These are phyloP conservation scores for Passer domesticus DNA, from an alignment of 2,113 vertebrate genomes.

Conservation along the genomic window DNA sequence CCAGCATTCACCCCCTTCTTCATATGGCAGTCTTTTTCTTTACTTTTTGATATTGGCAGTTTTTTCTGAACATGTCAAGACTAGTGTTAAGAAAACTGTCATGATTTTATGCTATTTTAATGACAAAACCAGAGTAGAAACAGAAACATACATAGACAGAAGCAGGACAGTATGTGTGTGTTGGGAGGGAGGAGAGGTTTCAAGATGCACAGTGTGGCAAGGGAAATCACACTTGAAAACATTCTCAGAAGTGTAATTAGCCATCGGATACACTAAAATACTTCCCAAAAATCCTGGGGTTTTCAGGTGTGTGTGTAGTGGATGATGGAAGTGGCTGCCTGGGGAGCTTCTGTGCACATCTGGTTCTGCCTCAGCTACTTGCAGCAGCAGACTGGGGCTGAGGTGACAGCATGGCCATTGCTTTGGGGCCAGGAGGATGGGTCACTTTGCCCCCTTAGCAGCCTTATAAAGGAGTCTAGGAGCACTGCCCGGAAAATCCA, in stretches of 20 bases:
- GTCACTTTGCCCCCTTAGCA: background rate
- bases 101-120: background rate
- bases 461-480: background rate
- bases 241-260: background rate
- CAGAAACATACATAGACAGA: background rate
- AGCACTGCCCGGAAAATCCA: background rate
- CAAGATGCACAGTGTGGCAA: background rate
- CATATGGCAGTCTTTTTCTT: background rate
- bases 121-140: background rate
- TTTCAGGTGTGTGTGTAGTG: background rate
- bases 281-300: background rate
- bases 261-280: background rate
- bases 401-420: fast-evolving
- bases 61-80: constrained; percentile 19
- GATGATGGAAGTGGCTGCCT: background rate
- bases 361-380: background rate
- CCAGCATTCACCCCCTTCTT: background rate
- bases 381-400: background rate
- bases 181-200: background rate
- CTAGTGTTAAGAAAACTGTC: background rate
- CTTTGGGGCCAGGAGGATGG: background rate
- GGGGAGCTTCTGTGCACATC: background rate
- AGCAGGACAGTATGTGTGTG: background rate
- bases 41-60: background rate
- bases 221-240: background rate